These are phyloP conservation scores for Ylistrum balloti DNA, from an alignment of 1,140 invertebrate genomes.

Conservation along the genomic window DNA sequence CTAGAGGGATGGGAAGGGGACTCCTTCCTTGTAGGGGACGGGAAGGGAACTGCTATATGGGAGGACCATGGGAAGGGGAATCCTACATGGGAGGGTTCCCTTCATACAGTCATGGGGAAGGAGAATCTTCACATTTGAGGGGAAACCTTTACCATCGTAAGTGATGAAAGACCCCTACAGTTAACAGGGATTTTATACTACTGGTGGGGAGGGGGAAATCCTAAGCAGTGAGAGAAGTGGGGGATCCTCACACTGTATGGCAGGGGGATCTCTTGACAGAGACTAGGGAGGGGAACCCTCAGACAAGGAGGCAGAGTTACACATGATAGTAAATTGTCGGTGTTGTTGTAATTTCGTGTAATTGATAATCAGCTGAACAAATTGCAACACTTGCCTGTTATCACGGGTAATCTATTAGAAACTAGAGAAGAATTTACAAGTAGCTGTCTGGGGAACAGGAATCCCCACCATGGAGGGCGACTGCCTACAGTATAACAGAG, in stretches of 20 bases:
- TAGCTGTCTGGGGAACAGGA: constrained; percentile 1
- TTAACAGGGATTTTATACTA: too few species aligned
- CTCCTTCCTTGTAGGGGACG: too few species aligned
- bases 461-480: neutral
- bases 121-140: too few species aligned
- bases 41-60: too few species aligned
- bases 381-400: neutral
- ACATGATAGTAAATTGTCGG: neutral
- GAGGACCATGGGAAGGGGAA: too few species aligned
- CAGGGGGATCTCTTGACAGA: too few species aligned
- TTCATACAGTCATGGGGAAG: neutral
- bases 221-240: neutral
- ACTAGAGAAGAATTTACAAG: neutral
- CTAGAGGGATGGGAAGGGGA: too few species aligned
- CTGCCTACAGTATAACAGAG: neutral
- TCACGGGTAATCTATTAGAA: neutral
- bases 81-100: neutral
- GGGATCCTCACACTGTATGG: neutral
- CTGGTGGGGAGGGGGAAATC: too few species aligned
- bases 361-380: constrained; percentile 30
- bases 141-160: too few species aligned
- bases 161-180: too few species aligned
- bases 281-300: neutral
- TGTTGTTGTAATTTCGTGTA: constrained; percentile 28
- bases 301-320: neutral